Evolutionary conservation across 2,113 vertebrate species (phyloP).

Genomic region (Rhabdornis inornatus): DNA sequence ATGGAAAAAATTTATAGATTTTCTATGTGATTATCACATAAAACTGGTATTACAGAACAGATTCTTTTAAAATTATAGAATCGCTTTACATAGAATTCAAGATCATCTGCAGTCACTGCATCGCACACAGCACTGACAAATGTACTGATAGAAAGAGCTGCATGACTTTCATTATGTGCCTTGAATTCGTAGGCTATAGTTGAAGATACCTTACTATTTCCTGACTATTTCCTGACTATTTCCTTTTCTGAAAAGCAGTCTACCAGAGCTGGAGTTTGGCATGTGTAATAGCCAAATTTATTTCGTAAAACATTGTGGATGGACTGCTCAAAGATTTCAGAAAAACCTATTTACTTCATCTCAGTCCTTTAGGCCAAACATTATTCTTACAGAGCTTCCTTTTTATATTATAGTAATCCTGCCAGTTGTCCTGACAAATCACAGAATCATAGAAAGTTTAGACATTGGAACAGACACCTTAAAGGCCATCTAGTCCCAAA

Average conservation of each 20-base stretch:
- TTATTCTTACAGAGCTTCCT: not conserved
- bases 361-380: not conserved
- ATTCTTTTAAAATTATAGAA: not conserved
- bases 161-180: not conserved
- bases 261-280: not conserved
- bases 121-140: not conserved
- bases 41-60: not conserved
- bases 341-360: not conserved
- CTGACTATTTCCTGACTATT: not conserved
- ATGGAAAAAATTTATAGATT: not conserved
- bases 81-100: not conserved
- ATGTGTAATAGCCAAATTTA: fast-evolving
- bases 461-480: not conserved
- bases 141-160: fast-evolving
- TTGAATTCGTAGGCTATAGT: not conserved
- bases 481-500: not conserved
- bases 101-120: not conserved
- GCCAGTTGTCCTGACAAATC: not conserved
- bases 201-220: not conserved
- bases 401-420: not conserved
- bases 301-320: not conserved
- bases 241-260: not conserved
- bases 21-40: not conserved
- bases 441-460: not conserved
- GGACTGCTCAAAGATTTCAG: not conserved